Conservation (phyloP, 2,113 vertebrate species). For the Lynx canadensis region DNA sequence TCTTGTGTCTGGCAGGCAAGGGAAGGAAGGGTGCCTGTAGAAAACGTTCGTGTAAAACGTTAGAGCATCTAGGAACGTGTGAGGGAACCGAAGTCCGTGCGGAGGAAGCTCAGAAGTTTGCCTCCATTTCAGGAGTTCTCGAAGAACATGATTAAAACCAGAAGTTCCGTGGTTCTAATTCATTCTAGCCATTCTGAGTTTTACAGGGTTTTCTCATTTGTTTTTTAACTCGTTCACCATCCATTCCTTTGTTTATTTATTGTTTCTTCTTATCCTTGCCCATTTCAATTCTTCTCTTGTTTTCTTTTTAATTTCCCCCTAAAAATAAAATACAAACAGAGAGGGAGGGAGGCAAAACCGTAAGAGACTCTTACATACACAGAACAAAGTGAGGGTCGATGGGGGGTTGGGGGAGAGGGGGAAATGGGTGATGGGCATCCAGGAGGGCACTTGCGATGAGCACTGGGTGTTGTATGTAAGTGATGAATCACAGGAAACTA, state of each 20-base stretch:
- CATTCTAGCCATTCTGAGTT: slow-evolving; percentile 8
- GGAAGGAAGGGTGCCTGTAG: slow-evolving; percentile 61
- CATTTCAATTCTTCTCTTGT: slow-evolving; percentile 44
- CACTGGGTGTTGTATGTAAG: no score
- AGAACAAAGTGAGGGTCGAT: no score
- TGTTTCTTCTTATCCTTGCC: background rate
- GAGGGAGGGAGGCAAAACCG: no score
- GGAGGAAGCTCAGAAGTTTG: slow-evolving; percentile 63
- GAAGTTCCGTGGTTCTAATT: slow-evolving; percentile 16
- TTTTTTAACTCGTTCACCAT: background rate
- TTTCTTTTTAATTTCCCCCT: background rate
- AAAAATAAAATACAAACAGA: no score
- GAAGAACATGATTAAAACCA: slow-evolving; percentile 56
- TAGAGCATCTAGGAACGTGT: slow-evolving; percentile 61
- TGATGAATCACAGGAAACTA: no score
- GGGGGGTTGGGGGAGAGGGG: no score
- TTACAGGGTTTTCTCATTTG: slow-evolving; percentile 43
- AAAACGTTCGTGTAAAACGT: slow-evolving; percentile 67
- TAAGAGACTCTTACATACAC: no score
- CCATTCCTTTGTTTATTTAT: slow-evolving; percentile 52
- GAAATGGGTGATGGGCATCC: no score
- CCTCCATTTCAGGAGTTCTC: background rate
- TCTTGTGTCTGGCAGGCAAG: slow-evolving; percentile 70
- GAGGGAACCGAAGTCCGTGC: slow-evolving; percentile 45
- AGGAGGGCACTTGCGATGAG: no score